Conservation (phyloP, 2,113 vertebrate genomes). For the Chaenocephalus aceratus region DNA sequence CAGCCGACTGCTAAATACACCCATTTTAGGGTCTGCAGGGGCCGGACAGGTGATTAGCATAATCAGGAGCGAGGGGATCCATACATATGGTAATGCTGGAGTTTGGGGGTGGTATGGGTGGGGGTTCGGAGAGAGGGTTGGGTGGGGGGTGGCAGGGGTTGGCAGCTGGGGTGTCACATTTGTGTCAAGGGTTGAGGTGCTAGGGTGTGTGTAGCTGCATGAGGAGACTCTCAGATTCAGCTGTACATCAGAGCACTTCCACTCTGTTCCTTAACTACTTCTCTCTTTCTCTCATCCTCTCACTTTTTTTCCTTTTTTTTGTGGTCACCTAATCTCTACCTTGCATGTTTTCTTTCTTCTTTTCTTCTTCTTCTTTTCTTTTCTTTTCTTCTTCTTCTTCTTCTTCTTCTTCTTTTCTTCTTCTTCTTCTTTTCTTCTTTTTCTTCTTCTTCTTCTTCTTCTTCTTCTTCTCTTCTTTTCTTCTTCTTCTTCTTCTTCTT, state of each 20-base stretch:
- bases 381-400: no score
- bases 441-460: no score
- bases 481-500: no score
- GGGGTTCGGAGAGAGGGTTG: constrained; percentile 85
- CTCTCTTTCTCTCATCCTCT: constrained; percentile 11
- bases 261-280: constrained; percentile 69
- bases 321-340: constrained; percentile 49
- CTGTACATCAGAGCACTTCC: constrained; percentile 91
- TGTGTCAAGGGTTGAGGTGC: constrained; percentile 93
- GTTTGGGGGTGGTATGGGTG: constrained; percentile 86
- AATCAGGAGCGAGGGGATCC: constrained; percentile 96
- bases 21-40: constrained; percentile 95
- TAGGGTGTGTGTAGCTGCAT: constrained; percentile 76
- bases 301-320: constrained; percentile 8
- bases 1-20: constrained; percentile 99
- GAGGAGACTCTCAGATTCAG: constrained; percentile 92
- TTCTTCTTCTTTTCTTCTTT: no score
- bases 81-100: constrained; percentile 99
- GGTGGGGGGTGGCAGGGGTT: constrained; percentile 91
- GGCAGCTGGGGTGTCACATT: constrained; percentile 99
- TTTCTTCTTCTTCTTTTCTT: constrained; percentile 62
- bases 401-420: no score
- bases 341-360: constrained; percentile 78
- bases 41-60: constrained; percentile 99
- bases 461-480: no score